These are phyloP conservation scores for Probaryconus sp. DNA, from an alignment of 1,140 invertebrate species.

Conservation along the genomic window DNA sequence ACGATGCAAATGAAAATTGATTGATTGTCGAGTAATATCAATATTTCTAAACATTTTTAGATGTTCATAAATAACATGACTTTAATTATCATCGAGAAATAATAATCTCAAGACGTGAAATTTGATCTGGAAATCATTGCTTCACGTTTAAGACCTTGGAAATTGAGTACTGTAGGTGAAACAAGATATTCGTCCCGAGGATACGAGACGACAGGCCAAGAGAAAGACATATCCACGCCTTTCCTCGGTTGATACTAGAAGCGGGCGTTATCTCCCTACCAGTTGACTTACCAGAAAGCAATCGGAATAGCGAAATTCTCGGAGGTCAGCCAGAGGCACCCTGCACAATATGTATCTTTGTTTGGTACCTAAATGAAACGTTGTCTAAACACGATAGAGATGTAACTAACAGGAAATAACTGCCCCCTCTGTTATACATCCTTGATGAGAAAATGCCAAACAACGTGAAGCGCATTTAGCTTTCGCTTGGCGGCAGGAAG, in stretches of 20 bases:
- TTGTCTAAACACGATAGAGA: conserved; percentile 39
- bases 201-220: neutral
- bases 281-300: conserved; percentile 13
- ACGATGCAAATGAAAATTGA: too few species aligned
- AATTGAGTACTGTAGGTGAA: neutral
- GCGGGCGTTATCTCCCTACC: neutral
- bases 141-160: too few species aligned
- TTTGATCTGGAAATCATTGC: too few species aligned
- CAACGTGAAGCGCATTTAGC: conserved; percentile 6
- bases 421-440: conserved; percentile 14
- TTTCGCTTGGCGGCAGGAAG: neutral
- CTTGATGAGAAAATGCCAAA: conserved; percentile 39
- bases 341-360: conserved; percentile 29
- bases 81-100: too few species aligned
- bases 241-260: too few species aligned
- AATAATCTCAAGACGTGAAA: too few species aligned
- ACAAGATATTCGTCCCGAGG: neutral
- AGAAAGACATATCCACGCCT: neutral
- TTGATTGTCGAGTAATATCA: too few species aligned
- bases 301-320: conserved; percentile 42
- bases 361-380: conserved; percentile 34
- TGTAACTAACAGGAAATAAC: conserved; percentile 26
- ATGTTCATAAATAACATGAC: too few species aligned
- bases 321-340: conserved; percentile 33
- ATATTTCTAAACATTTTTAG: too few species aligned